Conservation (phyloP, 2,888 invertebrate species). For the Fragum sueziense region DNA sequence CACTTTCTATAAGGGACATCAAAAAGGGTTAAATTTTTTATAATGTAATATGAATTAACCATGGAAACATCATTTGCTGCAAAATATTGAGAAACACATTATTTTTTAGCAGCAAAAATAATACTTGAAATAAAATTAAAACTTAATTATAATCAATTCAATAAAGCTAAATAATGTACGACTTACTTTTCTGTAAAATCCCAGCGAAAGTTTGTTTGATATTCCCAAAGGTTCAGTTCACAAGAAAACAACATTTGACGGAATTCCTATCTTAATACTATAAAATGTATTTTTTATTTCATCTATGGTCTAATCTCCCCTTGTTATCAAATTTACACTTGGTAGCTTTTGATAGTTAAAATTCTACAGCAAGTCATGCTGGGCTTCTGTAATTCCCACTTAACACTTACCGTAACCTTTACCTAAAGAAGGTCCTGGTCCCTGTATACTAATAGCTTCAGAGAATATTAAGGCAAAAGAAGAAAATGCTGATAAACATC, state of each 20-base stretch:
- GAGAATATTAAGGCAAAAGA: background rate
- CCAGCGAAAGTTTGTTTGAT: too few species aligned
- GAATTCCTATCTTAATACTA: background rate
- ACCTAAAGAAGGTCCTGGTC: too few species aligned
- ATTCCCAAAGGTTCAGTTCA: background rate
- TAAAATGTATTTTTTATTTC: background rate
- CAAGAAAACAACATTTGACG: background rate
- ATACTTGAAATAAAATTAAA: too few species aligned
- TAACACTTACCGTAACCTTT: background rate
- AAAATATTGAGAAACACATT: too few species aligned
- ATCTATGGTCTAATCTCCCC: background rate
- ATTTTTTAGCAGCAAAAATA: too few species aligned
- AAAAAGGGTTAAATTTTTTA: too few species aligned
- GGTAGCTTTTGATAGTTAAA: slow-evolving; percentile 3
- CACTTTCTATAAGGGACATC: too few species aligned
- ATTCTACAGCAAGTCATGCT: slow-evolving; percentile 9
- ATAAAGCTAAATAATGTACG: too few species aligned
- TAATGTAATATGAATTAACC: too few species aligned
- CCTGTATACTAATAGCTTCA: background rate
- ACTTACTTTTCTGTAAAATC: too few species aligned
- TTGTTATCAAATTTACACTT: slow-evolving; percentile 17
- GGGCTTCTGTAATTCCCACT: background rate
- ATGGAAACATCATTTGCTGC: too few species aligned
- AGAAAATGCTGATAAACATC: background rate
- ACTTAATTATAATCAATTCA: too few species aligned